Evolutionary conservation across 2,113 vertebrate species (phyloP).

Genomic region (Callipepla squamata): DNA sequence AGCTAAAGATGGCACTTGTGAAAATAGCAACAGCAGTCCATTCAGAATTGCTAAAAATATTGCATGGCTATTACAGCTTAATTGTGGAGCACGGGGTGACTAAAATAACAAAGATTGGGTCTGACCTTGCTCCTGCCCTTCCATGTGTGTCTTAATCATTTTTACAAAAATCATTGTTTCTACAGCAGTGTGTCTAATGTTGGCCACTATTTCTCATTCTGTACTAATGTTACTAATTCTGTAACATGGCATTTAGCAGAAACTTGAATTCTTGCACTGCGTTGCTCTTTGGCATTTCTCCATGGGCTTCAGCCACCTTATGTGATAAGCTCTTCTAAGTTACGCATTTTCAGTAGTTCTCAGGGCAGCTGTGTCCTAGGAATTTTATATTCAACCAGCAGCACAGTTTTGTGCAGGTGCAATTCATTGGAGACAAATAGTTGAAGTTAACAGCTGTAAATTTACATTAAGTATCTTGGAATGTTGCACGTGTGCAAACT

Average conservation of each 20-base stretch:
- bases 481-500: rapidly evolving
- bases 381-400: not conserved
- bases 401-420: not conserved
- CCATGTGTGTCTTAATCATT: not conserved
- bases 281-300: not conserved
- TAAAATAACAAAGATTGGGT: not conserved
- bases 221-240: not conserved
- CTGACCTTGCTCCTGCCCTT: slow-evolving; percentile 5
- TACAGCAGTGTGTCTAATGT: not conserved
- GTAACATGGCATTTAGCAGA: rapidly evolving
- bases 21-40: slow-evolving; percentile 59
- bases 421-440: not conserved
- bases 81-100: not conserved
- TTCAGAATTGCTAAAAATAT: slow-evolving; percentile 47
- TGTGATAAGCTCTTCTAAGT: not conserved
- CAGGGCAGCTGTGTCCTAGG: not conserved
- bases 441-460: not conserved
- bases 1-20: slow-evolving; percentile 35
- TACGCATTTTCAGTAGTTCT: not conserved
- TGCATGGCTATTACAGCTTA: slow-evolving; percentile 16
- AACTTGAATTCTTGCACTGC: not conserved
- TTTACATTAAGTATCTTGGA: not conserved
- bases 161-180: not conserved
- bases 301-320: not conserved
- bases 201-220: not conserved